Conservation (phyloP, 1,140 invertebrate species). For the Notospermus geniculatus region DNA sequence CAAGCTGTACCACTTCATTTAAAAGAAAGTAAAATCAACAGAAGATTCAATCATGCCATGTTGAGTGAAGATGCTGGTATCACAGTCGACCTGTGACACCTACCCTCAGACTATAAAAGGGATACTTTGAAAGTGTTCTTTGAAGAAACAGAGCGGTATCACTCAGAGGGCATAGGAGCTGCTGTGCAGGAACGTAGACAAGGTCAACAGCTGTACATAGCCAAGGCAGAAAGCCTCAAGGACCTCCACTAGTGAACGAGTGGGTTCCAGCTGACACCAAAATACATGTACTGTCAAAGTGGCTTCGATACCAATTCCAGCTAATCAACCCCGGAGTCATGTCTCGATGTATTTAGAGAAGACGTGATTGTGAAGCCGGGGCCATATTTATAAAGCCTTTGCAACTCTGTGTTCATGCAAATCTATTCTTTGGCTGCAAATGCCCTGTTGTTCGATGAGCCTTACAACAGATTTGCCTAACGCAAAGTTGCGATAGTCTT, state of each 20-base stretch:
- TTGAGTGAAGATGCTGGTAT: constrained; percentile 6
- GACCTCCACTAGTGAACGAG: too few species aligned
- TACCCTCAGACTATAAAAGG: background rate
- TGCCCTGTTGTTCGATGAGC: too few species aligned
- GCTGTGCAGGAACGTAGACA: background rate
- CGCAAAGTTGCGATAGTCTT: too few species aligned
- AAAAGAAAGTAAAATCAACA: background rate
- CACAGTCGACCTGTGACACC: background rate
- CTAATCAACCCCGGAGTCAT: too few species aligned
- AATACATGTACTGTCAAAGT: background rate
- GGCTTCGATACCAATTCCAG: constrained; percentile 3
- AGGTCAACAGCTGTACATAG: constrained; percentile 1
- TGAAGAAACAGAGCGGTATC: background rate
- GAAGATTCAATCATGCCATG: background rate
- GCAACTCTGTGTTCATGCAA: too few species aligned
- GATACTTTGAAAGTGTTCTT: background rate
- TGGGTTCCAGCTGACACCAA: background rate
- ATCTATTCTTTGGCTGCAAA: too few species aligned
- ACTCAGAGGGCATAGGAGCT: background rate
- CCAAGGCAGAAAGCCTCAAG: background rate
- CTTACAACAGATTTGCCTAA: too few species aligned
- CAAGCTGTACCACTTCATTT: background rate
- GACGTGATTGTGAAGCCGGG: too few species aligned
- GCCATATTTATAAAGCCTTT: too few species aligned
- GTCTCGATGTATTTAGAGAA: too few species aligned